Evolutionary conservation across 2,888 invertebrate species (phyloP), one percentile per base, ranked within the genome.

Genomic region (Koerneria pararmatus): DNA sequence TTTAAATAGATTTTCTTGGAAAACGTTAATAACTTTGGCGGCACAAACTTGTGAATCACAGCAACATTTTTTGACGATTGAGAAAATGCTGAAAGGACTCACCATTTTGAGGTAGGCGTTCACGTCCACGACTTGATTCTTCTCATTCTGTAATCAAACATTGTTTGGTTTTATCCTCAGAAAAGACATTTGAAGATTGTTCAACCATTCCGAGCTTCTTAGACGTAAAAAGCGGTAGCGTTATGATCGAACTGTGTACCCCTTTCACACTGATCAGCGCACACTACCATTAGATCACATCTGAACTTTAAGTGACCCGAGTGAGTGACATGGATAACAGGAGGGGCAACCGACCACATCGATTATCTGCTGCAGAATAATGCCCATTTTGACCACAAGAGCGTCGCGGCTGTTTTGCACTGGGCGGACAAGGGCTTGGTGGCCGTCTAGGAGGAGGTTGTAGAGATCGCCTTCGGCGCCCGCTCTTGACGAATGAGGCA

Each of bases 61-160:
- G 8, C n/a, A 59, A 49, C 27, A 29, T 37, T 11, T 37, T 59
- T 8, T 19, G 37, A 19, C 37, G 32, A 19, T 19, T 5, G n/a
- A 46, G 8, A 24, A 24, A 31, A n/a, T 37, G 15, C n/a, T 19
- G 37, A 37, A 19, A 27, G 19, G 15, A 46, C 53, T 24, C 49
- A 63, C 67, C 58, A 76, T 69, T 54, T 74, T 74, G 22, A 78
- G 66, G 72, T 74, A 78, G 22, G 78, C 78, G 57, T 78, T 78
- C 46, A 78, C 72, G 66, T 76, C 75, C 3, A 76, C 74, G 32
- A 76, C 72, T 59, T 78, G 76, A 53, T 78, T 75, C 59, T 75
- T 76, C 48, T 78, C 78, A 57, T 78, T 75, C 71, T 74, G 46
- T 64, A 68, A 34, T 59, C 29, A 51, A 11, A 27, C 8, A 32